Base-by-base conservation (phyloP, 2,797 vertebrate species). In the Mionectes olivaceus region DNA sequence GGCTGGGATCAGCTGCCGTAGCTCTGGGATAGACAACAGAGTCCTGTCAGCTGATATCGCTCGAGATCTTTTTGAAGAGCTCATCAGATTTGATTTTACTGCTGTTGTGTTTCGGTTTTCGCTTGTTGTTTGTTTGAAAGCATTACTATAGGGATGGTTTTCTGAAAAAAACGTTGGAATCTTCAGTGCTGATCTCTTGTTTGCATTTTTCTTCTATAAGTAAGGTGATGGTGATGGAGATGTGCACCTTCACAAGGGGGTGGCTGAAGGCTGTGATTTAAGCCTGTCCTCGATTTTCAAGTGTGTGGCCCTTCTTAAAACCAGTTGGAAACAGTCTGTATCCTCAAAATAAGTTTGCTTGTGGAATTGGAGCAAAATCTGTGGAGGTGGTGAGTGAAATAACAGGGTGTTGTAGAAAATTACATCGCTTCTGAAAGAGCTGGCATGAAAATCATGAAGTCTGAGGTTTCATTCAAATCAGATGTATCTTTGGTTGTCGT, bases 281-380 rank as follows among this genome's bases (percentile, higher is more conserved):
- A 95, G 76, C 21, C 43, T 41, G 33, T 55, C 52, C 73, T 85
- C 87, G 91, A 83, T 95, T 97, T 97, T 97, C 91, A 93, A 93
- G 74, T 83, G 94, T 76, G 87, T 95, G 96, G 96, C 94, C 97
- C 94, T 80, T 94, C 83, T 92, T 92, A 63, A 96, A 97, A 96
- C 96, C 97, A 95, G 97, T 96, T 98, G 98, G 97, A 98, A 98
- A 96, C 91, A 95, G 90, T 96, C 97, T 97, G 13, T 97, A 95
- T 95, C 95, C 96, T 97, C 97, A 98, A 98, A 98, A 98, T 98
- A 97, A 96, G 79, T 95, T 97, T 83, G 91, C 96, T 97, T 98
- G 97, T 97, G 97, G 95, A 96, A 97, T 92, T 69, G 88, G 96
- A 96, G 97, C 95, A 95, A 95, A 97, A 96, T 96, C 97, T 98